These are phyloP conservation scores for Anthopleura xanthogrammica DNA, from an alignment of 92 coral and sea anemone species.

Conservation along the genomic window DNA sequence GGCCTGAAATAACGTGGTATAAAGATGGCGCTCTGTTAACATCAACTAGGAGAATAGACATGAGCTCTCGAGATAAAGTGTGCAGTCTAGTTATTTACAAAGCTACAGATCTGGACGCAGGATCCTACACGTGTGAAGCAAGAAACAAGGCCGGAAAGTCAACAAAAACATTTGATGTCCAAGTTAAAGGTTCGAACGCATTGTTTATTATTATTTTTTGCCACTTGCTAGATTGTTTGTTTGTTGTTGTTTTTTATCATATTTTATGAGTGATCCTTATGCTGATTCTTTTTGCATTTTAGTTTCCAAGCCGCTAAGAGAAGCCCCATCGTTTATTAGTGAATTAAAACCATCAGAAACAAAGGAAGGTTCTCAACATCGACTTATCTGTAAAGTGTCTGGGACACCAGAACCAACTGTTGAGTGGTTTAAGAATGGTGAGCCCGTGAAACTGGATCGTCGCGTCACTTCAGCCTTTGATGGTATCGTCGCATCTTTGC, in stretches of 20 bases:
- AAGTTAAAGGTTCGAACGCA: constrained; percentile 61
- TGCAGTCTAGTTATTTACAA: constrained; percentile 54
- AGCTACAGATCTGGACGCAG: constrained; percentile 67
- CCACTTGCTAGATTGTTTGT: neutral
- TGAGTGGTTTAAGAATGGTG: constrained; percentile 72
- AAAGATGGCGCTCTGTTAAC: constrained; percentile 56
- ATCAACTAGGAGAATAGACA: constrained; percentile 48
- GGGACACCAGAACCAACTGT: constrained; percentile 75
- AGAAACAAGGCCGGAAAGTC: constrained; percentile 80
- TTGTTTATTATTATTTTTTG: neutral
- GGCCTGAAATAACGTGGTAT: constrained; percentile 79
- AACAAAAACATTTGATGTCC: constrained; percentile 72
- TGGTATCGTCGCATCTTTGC: constrained; percentile 50
- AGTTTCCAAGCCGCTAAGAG: constrained; percentile 54
- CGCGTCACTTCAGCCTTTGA: constrained; percentile 52
- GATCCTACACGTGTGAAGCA: constrained; percentile 91
- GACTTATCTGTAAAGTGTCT: constrained; percentile 57
- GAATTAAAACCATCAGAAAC: constrained; percentile 55
- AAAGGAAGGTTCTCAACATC: constrained; percentile 58
- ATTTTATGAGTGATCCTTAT: neutral
- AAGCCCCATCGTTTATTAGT: constrained; percentile 47
- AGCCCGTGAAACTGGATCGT: constrained; percentile 36
- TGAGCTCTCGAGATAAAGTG: constrained; percentile 62
- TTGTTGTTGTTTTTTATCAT: neutral
- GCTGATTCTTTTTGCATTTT: neutral